Evolutionary conservation across 2,113 vertebrate genomes (phyloP).

Genomic region (Collichthys lucidus): DNA sequence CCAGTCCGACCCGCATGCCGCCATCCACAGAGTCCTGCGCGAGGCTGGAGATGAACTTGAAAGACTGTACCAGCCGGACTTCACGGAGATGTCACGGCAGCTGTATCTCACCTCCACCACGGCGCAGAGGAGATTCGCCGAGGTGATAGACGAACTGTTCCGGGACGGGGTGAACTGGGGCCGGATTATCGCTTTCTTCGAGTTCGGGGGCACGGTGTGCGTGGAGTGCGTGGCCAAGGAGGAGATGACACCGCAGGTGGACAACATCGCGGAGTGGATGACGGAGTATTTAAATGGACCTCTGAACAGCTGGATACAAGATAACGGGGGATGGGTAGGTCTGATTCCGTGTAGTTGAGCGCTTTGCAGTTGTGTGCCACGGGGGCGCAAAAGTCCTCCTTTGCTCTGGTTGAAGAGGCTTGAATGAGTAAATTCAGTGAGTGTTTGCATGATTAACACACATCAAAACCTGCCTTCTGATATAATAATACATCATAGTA

Average conservation of each 20-base stretch:
- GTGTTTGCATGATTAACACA: not conserved
- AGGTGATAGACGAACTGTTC: slow-evolving; percentile 97
- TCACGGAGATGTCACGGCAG: slow-evolving; percentile 94
- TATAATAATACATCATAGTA: not conserved
- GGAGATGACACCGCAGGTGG: slow-evolving; percentile 93
- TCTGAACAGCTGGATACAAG: slow-evolving; percentile 96
- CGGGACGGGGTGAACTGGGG: slow-evolving; percentile 99
- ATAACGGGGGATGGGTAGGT: slow-evolving; percentile 99
- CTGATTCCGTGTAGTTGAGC: slow-evolving; percentile 49
- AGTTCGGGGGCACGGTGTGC: slow-evolving; percentile 96
- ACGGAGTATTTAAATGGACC: slow-evolving; percentile 96
- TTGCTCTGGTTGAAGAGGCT: not conserved
- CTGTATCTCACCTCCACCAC: slow-evolving; percentile 92
- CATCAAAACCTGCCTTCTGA: not conserved
- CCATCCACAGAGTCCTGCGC: slow-evolving; percentile 89
- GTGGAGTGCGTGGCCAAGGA: slow-evolving; percentile 94
- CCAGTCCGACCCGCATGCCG: slow-evolving; percentile 73
- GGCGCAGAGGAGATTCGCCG: slow-evolving; percentile 90
- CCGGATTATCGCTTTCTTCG: slow-evolving; percentile 97
- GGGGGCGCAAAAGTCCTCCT: slow-evolving; percentile 48
- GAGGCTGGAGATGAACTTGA: slow-evolving; percentile 95
- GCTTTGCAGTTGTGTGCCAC: slow-evolving; percentile 47
- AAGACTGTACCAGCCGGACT: slow-evolving; percentile 92
- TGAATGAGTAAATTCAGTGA: not conserved
- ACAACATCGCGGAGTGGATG: slow-evolving; percentile 96